phyloP scores from a whole-genome alignment of 1,140 invertebrate species.

The Armadillidium nasatum region DNA sequence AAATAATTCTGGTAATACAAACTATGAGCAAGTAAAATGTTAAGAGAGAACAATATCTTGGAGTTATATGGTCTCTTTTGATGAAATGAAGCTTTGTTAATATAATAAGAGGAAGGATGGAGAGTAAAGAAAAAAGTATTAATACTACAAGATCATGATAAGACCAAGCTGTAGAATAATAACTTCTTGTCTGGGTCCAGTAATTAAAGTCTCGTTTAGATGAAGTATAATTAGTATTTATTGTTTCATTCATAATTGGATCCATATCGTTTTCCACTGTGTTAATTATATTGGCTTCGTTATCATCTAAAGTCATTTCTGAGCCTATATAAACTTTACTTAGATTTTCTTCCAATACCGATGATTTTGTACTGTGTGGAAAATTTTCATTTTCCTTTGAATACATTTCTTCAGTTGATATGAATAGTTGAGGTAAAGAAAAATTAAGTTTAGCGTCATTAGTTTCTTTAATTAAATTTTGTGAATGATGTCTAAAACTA shows the following conservation, averaged over 20 bases:
- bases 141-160: neutral
- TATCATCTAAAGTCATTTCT: too few relatives aligned
- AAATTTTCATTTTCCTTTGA: neutral
- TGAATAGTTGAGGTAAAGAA: neutral
- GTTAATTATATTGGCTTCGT: neutral
- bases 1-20: neutral
- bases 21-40: neutral
- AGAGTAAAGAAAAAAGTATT: neutral
- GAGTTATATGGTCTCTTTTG: neutral
- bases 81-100: neutral
- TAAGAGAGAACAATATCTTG: neutral
- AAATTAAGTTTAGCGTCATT: neutral
- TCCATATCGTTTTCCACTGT: neutral
- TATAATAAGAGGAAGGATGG: neutral
- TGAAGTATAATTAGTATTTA: neutral
- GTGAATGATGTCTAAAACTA: neutral
- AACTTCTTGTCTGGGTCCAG: neutral
- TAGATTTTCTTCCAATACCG: neutral
- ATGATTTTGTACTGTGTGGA: neutral
- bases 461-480: neutral
- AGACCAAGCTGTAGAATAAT: neutral
- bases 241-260: neutral
- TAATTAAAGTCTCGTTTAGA: neutral
- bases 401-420: neutral
- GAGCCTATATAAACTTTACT: too few relatives aligned